Evolutionary conservation across 2,113 vertebrate species (phyloP).

Genomic region (Scomber scombrus): DNA sequence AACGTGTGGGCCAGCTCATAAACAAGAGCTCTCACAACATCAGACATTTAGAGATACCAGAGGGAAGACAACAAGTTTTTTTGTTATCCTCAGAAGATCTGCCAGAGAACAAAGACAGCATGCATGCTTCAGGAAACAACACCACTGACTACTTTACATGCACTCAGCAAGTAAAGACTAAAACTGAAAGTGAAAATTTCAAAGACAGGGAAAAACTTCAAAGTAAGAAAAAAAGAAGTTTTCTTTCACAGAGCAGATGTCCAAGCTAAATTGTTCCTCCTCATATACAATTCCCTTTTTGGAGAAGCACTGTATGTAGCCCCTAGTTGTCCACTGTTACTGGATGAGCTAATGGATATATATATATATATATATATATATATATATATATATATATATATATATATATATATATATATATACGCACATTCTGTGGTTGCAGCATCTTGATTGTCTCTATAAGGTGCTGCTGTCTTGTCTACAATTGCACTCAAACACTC

Average conservation of each 20-base stretch:
- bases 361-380: too few species aligned
- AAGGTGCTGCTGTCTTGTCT: not conserved
- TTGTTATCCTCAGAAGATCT: slow-evolving; percentile 25
- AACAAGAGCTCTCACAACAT: not conserved
- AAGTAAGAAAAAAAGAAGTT: slow-evolving; percentile 14
- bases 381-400: too few species aligned
- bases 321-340: not conserved
- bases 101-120: slow-evolving; percentile 32
- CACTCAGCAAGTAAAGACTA: slow-evolving; percentile 18
- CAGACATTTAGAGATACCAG: not conserved
- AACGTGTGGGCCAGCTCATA: slow-evolving; percentile 1
- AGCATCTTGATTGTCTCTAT: not conserved
- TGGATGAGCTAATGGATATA: not conserved
- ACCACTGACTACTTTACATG: slow-evolving; percentile 6
- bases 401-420: slow-evolving; percentile 18
- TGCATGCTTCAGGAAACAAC: slow-evolving; percentile 26
- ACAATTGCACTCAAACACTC: too few species aligned
- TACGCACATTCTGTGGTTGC: not conserved
- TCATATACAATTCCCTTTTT: not conserved
- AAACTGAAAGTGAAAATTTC: slow-evolving; percentile 37
- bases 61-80: not conserved
- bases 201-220: slow-evolving; percentile 34
- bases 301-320: not conserved
- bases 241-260: not conserved
- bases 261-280: slow-evolving; percentile 13